phyloP scores from a whole-genome alignment of 1,140 invertebrate genomes.

The Plutomurus gul region DNA sequence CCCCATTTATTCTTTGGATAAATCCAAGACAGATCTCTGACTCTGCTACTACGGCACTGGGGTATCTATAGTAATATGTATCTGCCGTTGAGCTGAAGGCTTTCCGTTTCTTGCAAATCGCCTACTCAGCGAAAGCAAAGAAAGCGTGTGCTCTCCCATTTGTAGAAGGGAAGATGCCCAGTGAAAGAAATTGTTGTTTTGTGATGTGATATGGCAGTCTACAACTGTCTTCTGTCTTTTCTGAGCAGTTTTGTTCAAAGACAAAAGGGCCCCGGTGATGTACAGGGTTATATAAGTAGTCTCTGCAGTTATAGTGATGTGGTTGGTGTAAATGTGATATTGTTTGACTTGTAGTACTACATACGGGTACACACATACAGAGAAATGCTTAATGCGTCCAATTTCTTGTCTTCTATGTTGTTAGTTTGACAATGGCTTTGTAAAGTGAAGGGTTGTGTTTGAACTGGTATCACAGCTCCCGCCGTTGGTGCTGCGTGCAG shows the following conservation, averaged over 20 bases:
- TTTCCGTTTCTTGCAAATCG: neutral
- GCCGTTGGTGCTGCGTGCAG: neutral
- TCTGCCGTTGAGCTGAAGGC: too few relatives aligned
- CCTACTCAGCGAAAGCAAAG: slow-evolving; percentile 4
- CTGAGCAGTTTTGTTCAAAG: neutral
- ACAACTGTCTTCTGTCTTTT: slow-evolving; percentile 4
- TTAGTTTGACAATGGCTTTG: neutral
- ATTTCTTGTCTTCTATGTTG: neutral
- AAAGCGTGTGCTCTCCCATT: too few relatives aligned
- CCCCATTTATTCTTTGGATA: too few relatives aligned
- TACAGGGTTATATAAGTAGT: too few relatives aligned
- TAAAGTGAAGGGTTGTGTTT: slow-evolving; percentile 6
- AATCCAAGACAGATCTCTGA: too few relatives aligned
- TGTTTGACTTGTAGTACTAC: slow-evolving; percentile 13
- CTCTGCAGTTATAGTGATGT: too few relatives aligned
- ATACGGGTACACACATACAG: neutral
- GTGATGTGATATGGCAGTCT: neutral
- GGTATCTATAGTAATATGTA: too few relatives aligned
- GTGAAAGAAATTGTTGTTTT: neutral
- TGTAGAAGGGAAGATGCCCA: neutral
- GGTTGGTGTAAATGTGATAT: slow-evolving; percentile 9
- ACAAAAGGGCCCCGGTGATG: neutral
- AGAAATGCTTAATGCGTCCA: neutral
- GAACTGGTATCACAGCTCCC: neutral
- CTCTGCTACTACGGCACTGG: too few relatives aligned